These are phyloP conservation scores for Sinocyclocheilus rhinocerous DNA, from an alignment of 2,113 vertebrate species.

Conservation along the genomic window DNA sequence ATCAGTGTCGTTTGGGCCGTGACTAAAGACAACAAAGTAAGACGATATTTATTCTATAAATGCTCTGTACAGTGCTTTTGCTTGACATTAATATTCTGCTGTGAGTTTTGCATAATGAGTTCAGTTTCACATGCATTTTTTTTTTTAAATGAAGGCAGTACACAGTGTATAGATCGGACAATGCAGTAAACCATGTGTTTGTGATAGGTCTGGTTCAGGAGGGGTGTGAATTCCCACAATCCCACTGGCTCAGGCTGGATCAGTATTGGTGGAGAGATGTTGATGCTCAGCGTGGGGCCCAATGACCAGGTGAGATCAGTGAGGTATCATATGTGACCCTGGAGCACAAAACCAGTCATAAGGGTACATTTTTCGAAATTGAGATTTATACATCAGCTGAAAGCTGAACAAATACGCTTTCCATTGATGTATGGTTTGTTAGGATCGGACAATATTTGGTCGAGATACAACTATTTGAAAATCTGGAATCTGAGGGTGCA, in stretches of 20 bases:
- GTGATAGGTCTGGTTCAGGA: conserved; percentile 93
- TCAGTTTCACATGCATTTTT: neutral
- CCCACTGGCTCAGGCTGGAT: conserved; percentile 96
- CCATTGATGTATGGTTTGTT: too few species aligned
- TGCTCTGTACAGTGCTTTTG: too few species aligned
- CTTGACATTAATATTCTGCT: too few species aligned
- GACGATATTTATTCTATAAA: conserved; percentile 28
- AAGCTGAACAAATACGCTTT: too few species aligned
- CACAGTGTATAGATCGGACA: neutral
- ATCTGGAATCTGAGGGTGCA: too few species aligned
- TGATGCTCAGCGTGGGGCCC: conserved; percentile 90
- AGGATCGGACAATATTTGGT: too few species aligned
- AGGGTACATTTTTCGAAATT: too few species aligned
- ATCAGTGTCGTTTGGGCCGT: conserved; percentile 91
- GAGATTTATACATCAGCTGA: too few species aligned
- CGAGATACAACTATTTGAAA: too few species aligned
- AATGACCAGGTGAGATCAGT: conserved; percentile 86
- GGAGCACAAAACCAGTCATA: too few species aligned
- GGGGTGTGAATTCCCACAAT: conserved; percentile 93
- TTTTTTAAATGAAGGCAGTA: neutral
- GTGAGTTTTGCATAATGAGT: neutral
- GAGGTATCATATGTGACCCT: neutral
- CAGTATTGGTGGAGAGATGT: conserved; percentile 92
- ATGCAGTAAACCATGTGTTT: conserved; percentile 11
- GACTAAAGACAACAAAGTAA: conserved; percentile 93